phyloP scores from a whole-genome alignment of 1,140 invertebrate species.

The Scaptomyza montana region DNA sequence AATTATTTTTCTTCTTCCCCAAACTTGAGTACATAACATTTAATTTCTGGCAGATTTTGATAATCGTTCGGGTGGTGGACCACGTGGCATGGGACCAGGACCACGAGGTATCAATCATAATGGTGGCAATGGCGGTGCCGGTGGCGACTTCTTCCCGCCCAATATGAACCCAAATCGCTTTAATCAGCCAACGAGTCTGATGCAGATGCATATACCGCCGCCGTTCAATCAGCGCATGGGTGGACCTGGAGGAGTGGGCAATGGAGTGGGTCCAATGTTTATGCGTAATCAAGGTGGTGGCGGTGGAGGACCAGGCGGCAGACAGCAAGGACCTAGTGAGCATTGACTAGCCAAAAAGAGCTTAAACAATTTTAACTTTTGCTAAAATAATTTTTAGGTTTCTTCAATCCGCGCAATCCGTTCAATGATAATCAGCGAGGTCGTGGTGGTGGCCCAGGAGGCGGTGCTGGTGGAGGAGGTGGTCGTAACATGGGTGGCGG shows the following conservation, averaged over 20 bases:
- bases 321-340: constrained; percentile 74
- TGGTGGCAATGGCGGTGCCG: constrained; percentile 52
- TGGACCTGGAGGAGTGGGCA: constrained; percentile 60
- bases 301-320: constrained; percentile 38
- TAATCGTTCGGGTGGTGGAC: constrained; percentile 59
- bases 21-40: neutral
- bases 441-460: constrained; percentile 78
- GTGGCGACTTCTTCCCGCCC: constrained; percentile 61
- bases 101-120: constrained; percentile 57
- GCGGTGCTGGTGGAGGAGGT: constrained; percentile 72
- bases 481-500: constrained; percentile 68
- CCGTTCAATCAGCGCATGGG: constrained; percentile 79
- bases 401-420: constrained; percentile 83
- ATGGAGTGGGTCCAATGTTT: constrained; percentile 67
- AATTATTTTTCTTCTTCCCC: too few relatives aligned
- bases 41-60: constrained; percentile 51
- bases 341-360: neutral
- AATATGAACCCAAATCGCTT: constrained; percentile 81
- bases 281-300: constrained; percentile 63
- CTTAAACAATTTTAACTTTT: neutral
- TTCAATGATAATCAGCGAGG: constrained; percentile 83
- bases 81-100: constrained; percentile 64
- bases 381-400: constrained; percentile 46
- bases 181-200: constrained; percentile 78
- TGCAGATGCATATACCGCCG: constrained; percentile 83